Conservation (phyloP, 2,113 vertebrate species). For the Tachysurus vachellii region DNA sequence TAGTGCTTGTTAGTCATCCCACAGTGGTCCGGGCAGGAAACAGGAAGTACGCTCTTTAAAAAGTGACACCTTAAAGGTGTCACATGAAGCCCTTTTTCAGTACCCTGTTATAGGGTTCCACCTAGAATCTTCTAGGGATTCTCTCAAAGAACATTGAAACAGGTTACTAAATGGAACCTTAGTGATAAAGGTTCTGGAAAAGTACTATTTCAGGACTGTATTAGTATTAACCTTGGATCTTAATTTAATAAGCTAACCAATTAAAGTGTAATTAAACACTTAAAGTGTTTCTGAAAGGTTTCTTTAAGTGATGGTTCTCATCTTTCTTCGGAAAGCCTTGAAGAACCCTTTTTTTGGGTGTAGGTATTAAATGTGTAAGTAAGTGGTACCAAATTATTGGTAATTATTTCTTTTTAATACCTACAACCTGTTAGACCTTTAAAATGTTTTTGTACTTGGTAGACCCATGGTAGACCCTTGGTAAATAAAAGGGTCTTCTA, state of each 20-base stretch:
- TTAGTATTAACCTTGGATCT: neutral
- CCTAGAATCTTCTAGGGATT: neutral
- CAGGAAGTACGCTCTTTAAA: neutral
- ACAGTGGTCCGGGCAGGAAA: neutral
- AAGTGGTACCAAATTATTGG: neutral
- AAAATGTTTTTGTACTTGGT: neutral
- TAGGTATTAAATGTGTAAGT: neutral
- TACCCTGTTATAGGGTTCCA: neutral
- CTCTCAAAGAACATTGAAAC: neutral
- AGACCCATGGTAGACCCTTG: neutral
- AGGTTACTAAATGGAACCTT: neutral
- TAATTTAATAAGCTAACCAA: neutral
- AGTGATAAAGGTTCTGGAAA: neutral
- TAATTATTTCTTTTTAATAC: neutral
- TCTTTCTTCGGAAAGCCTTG: neutral
- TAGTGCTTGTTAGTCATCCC: neutral
- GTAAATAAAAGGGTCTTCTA: neutral
- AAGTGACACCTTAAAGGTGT: neutral
- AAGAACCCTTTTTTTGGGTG: neutral
- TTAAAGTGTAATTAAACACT: neutral
- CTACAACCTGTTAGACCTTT: neutral
- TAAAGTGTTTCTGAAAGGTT: neutral
- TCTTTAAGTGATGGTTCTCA: neutral
- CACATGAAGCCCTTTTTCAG: neutral
- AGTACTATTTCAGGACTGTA: neutral